Evolutionary conservation across 2,797 vertebrate genomes (phyloP).

Genomic region (Clarias fuscus): DNA sequence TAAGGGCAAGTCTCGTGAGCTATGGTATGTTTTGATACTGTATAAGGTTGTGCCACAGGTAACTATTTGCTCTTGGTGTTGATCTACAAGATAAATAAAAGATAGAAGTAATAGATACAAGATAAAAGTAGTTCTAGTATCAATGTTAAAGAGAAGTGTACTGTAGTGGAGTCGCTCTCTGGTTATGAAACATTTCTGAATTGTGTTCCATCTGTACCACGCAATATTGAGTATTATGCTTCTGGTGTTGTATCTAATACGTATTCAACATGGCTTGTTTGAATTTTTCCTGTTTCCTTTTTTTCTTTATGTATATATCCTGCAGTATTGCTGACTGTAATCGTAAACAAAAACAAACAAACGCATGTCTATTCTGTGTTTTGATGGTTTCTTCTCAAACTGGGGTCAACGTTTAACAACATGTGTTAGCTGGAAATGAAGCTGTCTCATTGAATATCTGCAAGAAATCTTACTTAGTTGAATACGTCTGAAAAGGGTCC

Average conservation of each 20-base stretch:
- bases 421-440: slow-evolving; percentile 9
- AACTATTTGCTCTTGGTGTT: slow-evolving; percentile 23
- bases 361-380: slow-evolving; percentile 51
- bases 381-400: slow-evolving; percentile 32
- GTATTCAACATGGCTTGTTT: slow-evolving; percentile 27
- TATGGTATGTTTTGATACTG: background rate
- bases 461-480: background rate
- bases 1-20: slow-evolving; percentile 1
- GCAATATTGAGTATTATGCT: slow-evolving; percentile 32
- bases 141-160: slow-evolving; percentile 23
- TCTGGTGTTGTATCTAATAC: slow-evolving; percentile 28
- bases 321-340: slow-evolving; percentile 29
- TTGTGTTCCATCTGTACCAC: slow-evolving; percentile 22
- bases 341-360: slow-evolving; percentile 24
- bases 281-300: slow-evolving; percentile 15
- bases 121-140: slow-evolving; percentile 25
- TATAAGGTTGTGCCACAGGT: slow-evolving; percentile 22
- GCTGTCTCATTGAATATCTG: background rate
- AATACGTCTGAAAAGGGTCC: background rate
- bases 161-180: slow-evolving; percentile 9
- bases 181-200: slow-evolving; percentile 19
- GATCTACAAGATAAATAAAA: slow-evolving; percentile 23
- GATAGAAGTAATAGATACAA: no score
- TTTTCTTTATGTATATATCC: slow-evolving; percentile 37
- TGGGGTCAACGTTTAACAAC: slow-evolving; percentile 15